A percentile compares a stretch with the other conserved stretches of the same genome.
phyloP scores from a whole-genome alignment of 2,113 vertebrate genomes.

The Engystomops pustulosus region DNA sequence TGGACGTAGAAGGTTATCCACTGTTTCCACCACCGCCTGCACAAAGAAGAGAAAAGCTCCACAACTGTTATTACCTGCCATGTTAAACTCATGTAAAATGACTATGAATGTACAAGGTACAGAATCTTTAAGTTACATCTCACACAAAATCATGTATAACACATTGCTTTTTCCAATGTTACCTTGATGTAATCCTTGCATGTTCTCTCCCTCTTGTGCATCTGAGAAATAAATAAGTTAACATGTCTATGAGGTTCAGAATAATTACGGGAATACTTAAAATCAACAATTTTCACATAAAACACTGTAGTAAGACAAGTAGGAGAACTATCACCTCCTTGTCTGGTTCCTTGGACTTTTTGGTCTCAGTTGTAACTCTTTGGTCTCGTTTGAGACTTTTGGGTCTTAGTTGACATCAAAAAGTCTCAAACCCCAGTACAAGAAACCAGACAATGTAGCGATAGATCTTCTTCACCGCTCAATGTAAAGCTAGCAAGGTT shows the following conservation, averaged over 20 bases:
- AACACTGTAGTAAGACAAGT: too few relatives aligned
- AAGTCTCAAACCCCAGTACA: too few relatives aligned
- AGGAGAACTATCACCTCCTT: too few relatives aligned
- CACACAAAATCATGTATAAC: background rate
- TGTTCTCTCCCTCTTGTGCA: conserved; percentile 90
- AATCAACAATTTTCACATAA: too few relatives aligned
- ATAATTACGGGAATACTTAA: too few relatives aligned
- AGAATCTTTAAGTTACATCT: background rate
- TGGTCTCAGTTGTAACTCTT: too few relatives aligned
- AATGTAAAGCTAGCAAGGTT: background rate
- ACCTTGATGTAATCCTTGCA: conserved; percentile 94
- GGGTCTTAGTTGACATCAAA: too few relatives aligned
- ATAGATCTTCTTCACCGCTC: background rate
- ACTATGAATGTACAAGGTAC: too few relatives aligned
- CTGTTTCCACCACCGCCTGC: conserved; percentile 89
- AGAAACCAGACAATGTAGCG: background rate
- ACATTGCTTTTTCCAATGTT: conserved; percentile 51
- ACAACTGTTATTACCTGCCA: background rate
- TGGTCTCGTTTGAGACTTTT: too few relatives aligned
- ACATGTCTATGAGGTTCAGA: too few relatives aligned
- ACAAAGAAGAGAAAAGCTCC: background rate
- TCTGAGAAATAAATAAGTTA: conserved; percentile 71
- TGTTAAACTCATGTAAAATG: background rate
- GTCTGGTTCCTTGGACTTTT: too few relatives aligned
- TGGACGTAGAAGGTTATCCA: conserved; percentile 86